These are phyloP conservation scores for Diorhabda elongata DNA, from an alignment of 1,140 invertebrate genomes.

Conservation along the genomic window DNA sequence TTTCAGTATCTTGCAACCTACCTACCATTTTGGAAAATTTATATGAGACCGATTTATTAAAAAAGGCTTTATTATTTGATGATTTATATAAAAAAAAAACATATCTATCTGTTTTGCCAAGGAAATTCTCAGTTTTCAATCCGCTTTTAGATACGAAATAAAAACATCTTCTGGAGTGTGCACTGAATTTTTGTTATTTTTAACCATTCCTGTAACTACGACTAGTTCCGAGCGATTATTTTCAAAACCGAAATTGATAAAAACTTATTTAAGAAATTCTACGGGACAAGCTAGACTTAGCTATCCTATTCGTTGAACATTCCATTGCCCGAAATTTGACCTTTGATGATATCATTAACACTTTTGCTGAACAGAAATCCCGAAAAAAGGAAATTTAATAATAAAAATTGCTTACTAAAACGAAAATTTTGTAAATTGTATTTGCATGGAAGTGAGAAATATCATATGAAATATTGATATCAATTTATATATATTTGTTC, in stretches of 20 bases:
- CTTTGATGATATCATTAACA: background rate
- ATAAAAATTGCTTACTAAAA: background rate
- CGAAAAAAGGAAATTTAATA: background rate
- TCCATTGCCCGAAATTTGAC: background rate
- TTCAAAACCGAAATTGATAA: background rate
- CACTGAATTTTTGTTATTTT: background rate
- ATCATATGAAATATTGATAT: too few species aligned
- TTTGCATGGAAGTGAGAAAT: too few species aligned
- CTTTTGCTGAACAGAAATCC: background rate
- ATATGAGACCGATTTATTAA: background rate
- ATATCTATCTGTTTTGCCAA: constrained; percentile 14
- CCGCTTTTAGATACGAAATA: constrained; percentile 11
- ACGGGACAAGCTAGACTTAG: background rate
- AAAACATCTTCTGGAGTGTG: background rate
- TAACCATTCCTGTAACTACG: background rate
- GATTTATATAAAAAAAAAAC: constrained; percentile 11
- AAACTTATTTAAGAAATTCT: background rate
- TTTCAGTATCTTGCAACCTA: background rate
- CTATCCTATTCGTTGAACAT: background rate
- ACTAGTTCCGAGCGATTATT: background rate
- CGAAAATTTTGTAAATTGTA: too few species aligned
- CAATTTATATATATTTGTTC: too few species aligned
- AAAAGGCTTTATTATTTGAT: background rate
- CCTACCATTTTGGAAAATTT: too few species aligned
- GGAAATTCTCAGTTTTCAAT: constrained; percentile 20